These are phyloP conservation scores for Epinephelus moara DNA, from an alignment of 2,113 vertebrate species.

Conservation along the genomic window DNA sequence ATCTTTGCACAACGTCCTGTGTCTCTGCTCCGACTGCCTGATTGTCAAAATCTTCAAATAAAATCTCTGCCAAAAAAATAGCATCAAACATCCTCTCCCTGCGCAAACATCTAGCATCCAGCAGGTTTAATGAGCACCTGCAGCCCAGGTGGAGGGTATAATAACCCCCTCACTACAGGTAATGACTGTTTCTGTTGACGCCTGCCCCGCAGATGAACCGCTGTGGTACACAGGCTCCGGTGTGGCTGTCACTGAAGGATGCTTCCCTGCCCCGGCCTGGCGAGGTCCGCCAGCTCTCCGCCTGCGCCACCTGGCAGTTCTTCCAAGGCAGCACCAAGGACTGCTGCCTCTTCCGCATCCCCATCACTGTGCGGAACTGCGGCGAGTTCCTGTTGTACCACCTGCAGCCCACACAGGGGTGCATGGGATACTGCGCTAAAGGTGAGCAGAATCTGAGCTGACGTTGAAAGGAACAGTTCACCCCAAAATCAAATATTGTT, in stretches of 20 bases:
- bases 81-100: neutral
- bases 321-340: conserved; percentile 79
- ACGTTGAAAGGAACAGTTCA: too few species aligned
- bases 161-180: conserved; percentile 23
- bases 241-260: conserved; percentile 86
- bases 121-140: conserved; percentile 39
- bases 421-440: conserved; percentile 87
- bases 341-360: conserved; percentile 85
- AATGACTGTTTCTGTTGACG: conserved; percentile 51
- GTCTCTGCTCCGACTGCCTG: neutral
- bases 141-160: conserved; percentile 42
- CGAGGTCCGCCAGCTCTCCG: conserved; percentile 74
- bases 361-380: conserved; percentile 82
- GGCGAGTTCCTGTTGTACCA: conserved; percentile 84
- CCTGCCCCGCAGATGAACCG: conserved; percentile 86
- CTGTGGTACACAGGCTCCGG: conserved; percentile 89
- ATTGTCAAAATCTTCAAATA: neutral
- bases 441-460: conserved; percentile 63
- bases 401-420: conserved; percentile 85
- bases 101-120: neutral
- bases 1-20: neutral
- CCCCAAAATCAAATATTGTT: too few species aligned
- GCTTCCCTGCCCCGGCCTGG: conserved; percentile 71
- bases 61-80: neutral
- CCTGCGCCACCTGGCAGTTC: conserved; percentile 85